phyloP scores from a whole-genome alignment of 2,113 vertebrate species.

The Lycocorax pyrrhopterus region DNA sequence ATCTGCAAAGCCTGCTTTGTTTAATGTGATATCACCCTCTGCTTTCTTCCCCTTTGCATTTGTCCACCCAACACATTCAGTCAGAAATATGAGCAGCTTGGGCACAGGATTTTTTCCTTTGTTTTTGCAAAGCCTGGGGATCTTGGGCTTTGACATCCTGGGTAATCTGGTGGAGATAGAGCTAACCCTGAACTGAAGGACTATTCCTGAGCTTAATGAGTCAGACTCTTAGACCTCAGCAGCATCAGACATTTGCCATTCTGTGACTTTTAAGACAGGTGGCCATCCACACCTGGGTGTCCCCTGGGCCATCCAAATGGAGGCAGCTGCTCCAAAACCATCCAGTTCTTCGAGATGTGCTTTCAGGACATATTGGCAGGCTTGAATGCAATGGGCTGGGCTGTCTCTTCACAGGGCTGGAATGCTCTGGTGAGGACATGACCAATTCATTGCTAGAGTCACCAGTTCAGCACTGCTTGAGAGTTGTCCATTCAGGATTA shows the following conservation, averaged over 20 bases:
- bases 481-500: not conserved
- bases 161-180: not conserved
- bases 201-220: not conserved
- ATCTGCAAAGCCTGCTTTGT: not conserved
- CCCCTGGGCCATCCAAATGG: not conserved
- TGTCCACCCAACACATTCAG: not conserved
- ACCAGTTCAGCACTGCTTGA: not conserved
- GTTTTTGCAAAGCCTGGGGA: not conserved
- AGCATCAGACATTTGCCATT: not conserved
- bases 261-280: not conserved
- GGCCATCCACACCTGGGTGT: fast-evolving
- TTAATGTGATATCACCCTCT: not conserved
- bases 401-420: not conserved
- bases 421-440: not conserved
- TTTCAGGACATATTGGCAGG: not conserved
- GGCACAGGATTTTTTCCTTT: not conserved
- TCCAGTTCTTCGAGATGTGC: fast-evolving
- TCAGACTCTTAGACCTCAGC: not conserved
- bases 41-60: not conserved
- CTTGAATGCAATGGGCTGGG: not conserved
- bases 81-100: not conserved
- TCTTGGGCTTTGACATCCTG: not conserved
- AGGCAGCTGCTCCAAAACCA: not conserved
- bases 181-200: not conserved
- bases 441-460: not conserved